Evolutionary conservation across 2,113 vertebrate species (phyloP).

Genomic region (Limnothrissa miodon): DNA sequence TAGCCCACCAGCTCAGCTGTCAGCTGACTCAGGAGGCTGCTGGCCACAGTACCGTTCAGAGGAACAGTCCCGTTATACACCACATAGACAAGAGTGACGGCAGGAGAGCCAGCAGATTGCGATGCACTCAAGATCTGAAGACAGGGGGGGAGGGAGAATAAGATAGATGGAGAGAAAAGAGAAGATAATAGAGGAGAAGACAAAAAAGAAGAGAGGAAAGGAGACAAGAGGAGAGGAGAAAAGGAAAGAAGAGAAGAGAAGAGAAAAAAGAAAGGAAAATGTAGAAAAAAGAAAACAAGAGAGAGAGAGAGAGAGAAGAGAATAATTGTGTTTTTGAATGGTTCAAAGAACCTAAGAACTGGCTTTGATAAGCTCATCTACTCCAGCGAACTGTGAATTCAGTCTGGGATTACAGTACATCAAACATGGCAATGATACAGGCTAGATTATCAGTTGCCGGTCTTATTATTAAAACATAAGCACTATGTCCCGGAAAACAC

Average conservation of each 20-base stretch:
- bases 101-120: slow-evolving; percentile 75
- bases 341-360: not conserved
- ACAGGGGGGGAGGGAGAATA: not conserved
- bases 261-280: not conserved
- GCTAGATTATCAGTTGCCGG: not conserved
- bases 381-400: not conserved
- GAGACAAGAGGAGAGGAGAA: not conserved
- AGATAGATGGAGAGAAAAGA: no score
- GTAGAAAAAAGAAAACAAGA: not conserved
- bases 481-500: not conserved
- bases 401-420: not conserved
- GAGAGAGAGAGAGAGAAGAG: not conserved
- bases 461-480: not conserved
- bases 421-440: not conserved
- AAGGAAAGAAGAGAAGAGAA: not conserved
- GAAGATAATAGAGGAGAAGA: no score
- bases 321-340: not conserved
- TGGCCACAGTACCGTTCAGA: slow-evolving; percentile 88
- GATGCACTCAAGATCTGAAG: slow-evolving; percentile 87
- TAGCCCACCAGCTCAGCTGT: slow-evolving; percentile 97
- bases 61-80: slow-evolving; percentile 83
- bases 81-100: slow-evolving; percentile 88
- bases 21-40: slow-evolving; percentile 90
- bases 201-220: slow-evolving; percentile 52
- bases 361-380: not conserved